phyloP scores from a whole-genome alignment of 1,140 invertebrate genomes.

The Ips typographus region DNA sequence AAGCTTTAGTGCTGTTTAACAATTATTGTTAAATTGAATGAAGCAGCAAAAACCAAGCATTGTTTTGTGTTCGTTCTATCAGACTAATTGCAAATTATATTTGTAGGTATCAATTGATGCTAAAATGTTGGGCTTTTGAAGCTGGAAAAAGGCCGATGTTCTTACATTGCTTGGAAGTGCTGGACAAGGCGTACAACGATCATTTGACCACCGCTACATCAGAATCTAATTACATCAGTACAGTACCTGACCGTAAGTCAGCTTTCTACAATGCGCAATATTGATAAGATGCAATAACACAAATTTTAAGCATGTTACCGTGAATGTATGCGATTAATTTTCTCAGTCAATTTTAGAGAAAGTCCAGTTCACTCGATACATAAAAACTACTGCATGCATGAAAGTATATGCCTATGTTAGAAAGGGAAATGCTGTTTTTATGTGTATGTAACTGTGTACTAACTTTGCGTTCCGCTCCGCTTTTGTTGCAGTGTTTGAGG shows the following conservation, averaged over 20 bases:
- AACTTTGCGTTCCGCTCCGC: no score
- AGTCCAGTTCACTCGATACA: neutral
- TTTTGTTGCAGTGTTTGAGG: conserved; percentile 46
- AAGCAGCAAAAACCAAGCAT: neutral
- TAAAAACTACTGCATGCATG: neutral
- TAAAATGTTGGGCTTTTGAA: conserved; percentile 76
- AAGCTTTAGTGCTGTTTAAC: neutral
- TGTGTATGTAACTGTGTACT: no score
- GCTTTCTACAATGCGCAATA: neutral
- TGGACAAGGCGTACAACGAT: conserved; percentile 54
- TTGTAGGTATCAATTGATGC: conserved; percentile 73
- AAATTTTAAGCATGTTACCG: neutral
- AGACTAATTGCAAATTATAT: conserved; percentile 1
- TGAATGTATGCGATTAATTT: neutral
- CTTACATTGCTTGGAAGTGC: conserved; percentile 68
- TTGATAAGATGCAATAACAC: neutral
- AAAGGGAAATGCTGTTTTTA: no score
- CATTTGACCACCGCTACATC: conserved; percentile 43
- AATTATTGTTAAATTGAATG: neutral
- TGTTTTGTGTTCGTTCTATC: conserved; percentile 5
- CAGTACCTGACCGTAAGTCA: conserved; percentile 49
- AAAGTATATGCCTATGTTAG: neutral
- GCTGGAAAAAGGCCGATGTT: conserved; percentile 77
- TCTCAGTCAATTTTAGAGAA: no score
- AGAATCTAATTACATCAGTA: conserved; percentile 49